Base-by-base conservation (phyloP, 2,888 invertebrate species). In the Diploptera punctata region DNA sequence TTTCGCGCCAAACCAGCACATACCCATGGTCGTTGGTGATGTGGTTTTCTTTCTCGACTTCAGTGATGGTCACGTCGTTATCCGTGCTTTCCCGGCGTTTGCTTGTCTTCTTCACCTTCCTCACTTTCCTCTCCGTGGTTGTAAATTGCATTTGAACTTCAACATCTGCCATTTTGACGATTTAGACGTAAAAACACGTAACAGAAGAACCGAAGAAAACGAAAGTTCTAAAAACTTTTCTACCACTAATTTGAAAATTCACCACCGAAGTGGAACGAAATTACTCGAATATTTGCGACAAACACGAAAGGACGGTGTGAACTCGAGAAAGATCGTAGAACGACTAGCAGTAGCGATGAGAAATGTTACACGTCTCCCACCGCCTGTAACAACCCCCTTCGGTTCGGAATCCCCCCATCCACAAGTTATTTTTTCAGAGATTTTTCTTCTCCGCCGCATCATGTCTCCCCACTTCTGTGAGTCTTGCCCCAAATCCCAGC, bases 111-210 rank as follows among this genome's bases (percentile, higher is more conserved):
- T 95, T 95, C 86, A 94, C 93, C 88, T 95, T 95, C 84, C 94
- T 94, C 83, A 93, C 90, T 86, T 94, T 91, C 84, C 90, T 90
- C 83, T 90, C 93, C 81, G 93, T 93, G 82, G 93, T 90, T 82
- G 93, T 91, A 83, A 89, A 91, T 84, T 93, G 91, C 87, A 93
- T 92, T 87, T 93, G 92, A 78, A 93, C 90, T 85, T 95, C 95
- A 81, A 95, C 94, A 89, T 95, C 95, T 84, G 94, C 95, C 95
- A 95, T 95, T 54, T 29, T 60, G 19, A 38, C 1, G 9, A 38
- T 19, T 29, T 19, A 9, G 2, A 10, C 44, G 43, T 21, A n/a
- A 7, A 10, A 9, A 19, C 61, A 43, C 16, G 44, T 4, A 26
- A 19, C n/a, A 57, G 26, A 43, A 57, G 21, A 21, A 31, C 21